Evolutionary conservation across 1,140 invertebrate genomes (phyloP), one percentile per base, ranked within the genome.

Genomic region (Phortica variegata): DNA sequence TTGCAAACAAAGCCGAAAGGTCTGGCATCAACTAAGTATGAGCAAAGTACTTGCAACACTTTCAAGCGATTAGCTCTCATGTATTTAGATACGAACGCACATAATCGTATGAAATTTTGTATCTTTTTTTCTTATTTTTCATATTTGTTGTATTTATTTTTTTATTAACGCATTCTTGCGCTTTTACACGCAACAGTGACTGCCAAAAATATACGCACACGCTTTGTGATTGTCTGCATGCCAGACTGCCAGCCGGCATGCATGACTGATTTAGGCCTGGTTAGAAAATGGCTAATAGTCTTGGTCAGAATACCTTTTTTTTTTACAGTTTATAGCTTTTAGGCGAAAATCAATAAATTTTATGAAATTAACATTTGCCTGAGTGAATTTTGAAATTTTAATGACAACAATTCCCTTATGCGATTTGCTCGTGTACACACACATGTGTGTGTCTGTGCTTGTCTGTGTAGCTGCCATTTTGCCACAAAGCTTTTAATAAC

Each of bases 331-430:
- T 18, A 31, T 20, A 39, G 16, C 16, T 20, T 34, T 62, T n/a
- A n/a, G n/a, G n/a, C n/a, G n/a, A n/a, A n/a, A n/a, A n/a, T n/a
- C n/a, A n/a, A 63, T 63, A 56, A 60, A 63, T 63, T 63, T 62
- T 63, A 50, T 53, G 59, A 63, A 62, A 63, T 63, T 63, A 59
- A 63, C 47, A 53, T 43, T 47, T 52, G 47, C 54, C 31, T 47
- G 38, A 41, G n/a, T n/a, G n/a, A n/a, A n/a, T n/a, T n/a, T n/a
- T n/a, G n/a, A n/a, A n/a, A n/a, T n/a, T n/a, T n/a, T n/a, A n/a
- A n/a, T n/a, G n/a, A n/a, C n/a, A n/a, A n/a, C n/a, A n/a, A n/a
- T n/a, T n/a, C n/a, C n/a, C n/a, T n/a, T n/a, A n/a, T n/a, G n/a
- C n/a, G n/a, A n/a, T n/a, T n/a, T n/a, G n/a, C n/a, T n/a, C n/a